A percentile compares a stretch with the other conserved stretches of the same genome.
These are phyloP conservation scores for Coenobita brevimanus DNA, from an alignment of 1,140 invertebrate genomes.

Conservation along the genomic window DNA sequence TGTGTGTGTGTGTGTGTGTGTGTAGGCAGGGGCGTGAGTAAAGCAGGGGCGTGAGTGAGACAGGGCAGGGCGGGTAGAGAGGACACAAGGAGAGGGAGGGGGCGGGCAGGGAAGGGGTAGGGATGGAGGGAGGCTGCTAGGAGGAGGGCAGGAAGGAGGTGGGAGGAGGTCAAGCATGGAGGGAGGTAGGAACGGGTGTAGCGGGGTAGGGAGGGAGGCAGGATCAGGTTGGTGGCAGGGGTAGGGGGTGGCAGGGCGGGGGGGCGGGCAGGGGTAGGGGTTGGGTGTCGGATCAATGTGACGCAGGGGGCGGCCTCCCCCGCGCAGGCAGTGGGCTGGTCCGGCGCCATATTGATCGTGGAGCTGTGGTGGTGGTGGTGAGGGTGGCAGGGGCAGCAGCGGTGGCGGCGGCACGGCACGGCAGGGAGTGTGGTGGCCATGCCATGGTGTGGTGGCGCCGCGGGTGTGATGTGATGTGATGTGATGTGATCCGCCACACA, in stretches of 20 bases:
- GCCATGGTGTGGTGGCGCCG: too few species aligned
- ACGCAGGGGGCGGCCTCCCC: slow-evolving; percentile 52
- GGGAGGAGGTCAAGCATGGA: too few species aligned
- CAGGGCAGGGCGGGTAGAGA: too few species aligned
- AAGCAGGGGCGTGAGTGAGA: too few species aligned
- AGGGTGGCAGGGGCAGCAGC: slow-evolving; percentile 52
- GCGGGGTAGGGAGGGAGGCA: slow-evolving; percentile 33
- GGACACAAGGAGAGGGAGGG: too few species aligned
- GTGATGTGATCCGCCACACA: background rate
- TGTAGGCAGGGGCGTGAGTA: too few species aligned
- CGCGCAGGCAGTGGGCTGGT: slow-evolving; percentile 55
- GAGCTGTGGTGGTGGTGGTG: slow-evolving; percentile 46
- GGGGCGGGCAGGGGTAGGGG: slow-evolving; percentile 28
- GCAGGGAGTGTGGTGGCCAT: slow-evolving; percentile 24
- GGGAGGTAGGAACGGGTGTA: too few species aligned
- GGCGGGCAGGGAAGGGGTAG: too few species aligned
- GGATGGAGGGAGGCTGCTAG: too few species aligned
- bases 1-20: too few species aligned
- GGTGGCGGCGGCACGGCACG: background rate
- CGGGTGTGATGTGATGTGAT: slow-evolving; percentile 50
- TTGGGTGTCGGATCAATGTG: slow-evolving; percentile 50
- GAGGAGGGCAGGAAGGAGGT: too few species aligned
- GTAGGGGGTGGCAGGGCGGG: slow-evolving; percentile 40
- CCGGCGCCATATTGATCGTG: slow-evolving; percentile 63
- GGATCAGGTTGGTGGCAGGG: slow-evolving; percentile 24